These are phyloP conservation scores for Tetanocera ferruginea DNA, from an alignment of 2,888 invertebrate species.

Conservation along the genomic window DNA sequence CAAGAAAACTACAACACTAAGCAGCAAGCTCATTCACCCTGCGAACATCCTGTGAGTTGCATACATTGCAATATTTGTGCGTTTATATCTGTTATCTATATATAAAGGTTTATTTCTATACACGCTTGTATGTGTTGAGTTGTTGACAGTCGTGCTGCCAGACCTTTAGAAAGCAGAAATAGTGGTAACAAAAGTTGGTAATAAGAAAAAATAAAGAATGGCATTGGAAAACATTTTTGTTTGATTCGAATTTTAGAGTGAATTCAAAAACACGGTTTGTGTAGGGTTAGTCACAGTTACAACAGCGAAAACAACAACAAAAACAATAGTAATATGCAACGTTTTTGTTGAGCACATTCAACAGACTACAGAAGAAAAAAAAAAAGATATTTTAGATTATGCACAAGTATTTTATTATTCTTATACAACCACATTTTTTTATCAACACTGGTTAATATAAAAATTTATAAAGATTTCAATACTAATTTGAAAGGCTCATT, in stretches of 20 bases:
- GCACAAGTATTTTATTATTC: too few relatives aligned
- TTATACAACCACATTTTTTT: too few relatives aligned
- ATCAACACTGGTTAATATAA: too few relatives aligned
- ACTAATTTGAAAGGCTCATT: too few relatives aligned
- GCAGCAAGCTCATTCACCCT: neutral
- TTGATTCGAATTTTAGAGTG: neutral
- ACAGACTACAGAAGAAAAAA: too few relatives aligned
- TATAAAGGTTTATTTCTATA: neutral
- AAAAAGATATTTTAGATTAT: too few relatives aligned
- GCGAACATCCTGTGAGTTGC: conserved; percentile 4
- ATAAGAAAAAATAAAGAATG: neutral
- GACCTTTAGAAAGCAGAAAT: neutral
- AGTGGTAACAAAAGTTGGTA: neutral
- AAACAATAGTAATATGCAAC: too few relatives aligned
- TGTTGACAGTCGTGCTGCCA: conserved; percentile 19
- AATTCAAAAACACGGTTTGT: neutral
- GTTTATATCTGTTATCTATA: neutral
- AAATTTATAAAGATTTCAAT: too few relatives aligned
- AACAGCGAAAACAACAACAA: too few relatives aligned
- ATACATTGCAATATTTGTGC: neutral
- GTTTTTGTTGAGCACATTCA: too few relatives aligned
- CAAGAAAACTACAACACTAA: neutral
- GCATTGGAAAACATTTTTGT: neutral
- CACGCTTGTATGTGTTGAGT: neutral
- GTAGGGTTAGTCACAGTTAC: too few relatives aligned